Evolutionary conservation across 2,797 vertebrate species (phyloP).

Genomic region (Carcharodon carcharias): DNA sequence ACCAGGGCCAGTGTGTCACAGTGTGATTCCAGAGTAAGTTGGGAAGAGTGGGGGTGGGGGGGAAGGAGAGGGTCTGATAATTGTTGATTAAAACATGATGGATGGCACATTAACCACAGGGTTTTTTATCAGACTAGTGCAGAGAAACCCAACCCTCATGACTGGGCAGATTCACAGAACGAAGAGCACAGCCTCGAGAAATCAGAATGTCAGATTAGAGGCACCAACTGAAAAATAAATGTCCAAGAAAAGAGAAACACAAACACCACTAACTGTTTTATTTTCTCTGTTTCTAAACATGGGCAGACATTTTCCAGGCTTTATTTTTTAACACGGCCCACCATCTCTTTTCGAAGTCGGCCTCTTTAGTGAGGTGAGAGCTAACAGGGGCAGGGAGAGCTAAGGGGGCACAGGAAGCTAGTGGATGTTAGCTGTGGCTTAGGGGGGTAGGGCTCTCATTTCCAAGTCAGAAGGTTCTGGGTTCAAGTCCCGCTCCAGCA

Average conservation of each 20-base stretch:
- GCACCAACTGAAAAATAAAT: not conserved
- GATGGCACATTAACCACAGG: slow-evolving; percentile 15
- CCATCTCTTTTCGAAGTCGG: no score
- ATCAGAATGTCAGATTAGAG: slow-evolving; percentile 34
- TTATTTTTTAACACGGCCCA: not conserved
- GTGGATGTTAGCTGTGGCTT: not conserved
- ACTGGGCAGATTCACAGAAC: slow-evolving; percentile 1
- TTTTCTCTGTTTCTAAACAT: not conserved
- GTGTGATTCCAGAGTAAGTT: not conserved
- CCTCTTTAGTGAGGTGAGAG: not conserved
- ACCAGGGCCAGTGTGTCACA: not conserved
- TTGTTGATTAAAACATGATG: slow-evolving; percentile 19
- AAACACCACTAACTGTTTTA: not conserved
- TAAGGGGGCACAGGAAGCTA: not conserved
- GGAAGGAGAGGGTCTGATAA: not conserved
- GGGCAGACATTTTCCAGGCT: not conserved
- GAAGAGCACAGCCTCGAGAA: not conserved
- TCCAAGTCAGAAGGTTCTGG: no score
- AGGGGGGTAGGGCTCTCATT: no score
- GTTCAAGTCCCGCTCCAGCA: no score
- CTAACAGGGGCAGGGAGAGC: not conserved
- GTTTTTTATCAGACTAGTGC: not conserved
- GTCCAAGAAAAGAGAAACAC: not conserved
- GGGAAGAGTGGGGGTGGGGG: not conserved
- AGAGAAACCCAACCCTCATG: not conserved